Evolutionary conservation across 2,113 vertebrate genomes (phyloP).

Genomic region (Thomomys bottae): DNA sequence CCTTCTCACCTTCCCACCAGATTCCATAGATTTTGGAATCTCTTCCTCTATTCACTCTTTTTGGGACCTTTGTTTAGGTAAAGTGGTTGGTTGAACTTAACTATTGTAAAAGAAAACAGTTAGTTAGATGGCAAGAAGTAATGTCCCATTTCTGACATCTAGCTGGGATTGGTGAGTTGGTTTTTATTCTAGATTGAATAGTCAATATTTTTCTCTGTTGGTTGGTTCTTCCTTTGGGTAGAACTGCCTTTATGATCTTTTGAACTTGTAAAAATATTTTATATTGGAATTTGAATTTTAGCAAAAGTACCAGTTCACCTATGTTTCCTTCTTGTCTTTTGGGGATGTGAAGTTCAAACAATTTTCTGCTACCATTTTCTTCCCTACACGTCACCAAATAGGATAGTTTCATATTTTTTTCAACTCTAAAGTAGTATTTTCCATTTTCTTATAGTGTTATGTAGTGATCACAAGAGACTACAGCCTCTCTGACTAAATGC

Average conservation of each 20-base stretch:
- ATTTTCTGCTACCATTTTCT: neutral
- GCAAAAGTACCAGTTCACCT: neutral
- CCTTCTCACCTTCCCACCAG: too few species aligned
- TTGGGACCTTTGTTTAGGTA: neutral
- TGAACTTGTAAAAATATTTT: constrained; percentile 20
- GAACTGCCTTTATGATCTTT: neutral
- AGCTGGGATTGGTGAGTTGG: neutral
- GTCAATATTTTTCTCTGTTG: neutral
- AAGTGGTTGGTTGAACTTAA: neutral
- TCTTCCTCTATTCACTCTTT: neutral
- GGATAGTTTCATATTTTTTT: neutral
- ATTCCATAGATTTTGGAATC: neutral
- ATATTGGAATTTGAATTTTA: neutral
- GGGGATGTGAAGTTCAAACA: constrained; percentile 1
- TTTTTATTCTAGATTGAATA: neutral
- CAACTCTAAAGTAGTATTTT: neutral
- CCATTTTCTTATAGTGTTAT: neutral
- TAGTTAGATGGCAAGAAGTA: neutral
- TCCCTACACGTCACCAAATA: neutral
- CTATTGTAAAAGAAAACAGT: neutral
- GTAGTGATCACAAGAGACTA: neutral
- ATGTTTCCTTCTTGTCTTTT: neutral
- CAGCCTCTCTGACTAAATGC: neutral
- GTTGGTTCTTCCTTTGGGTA: neutral
- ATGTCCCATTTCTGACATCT: neutral